Percentiles rank a stretch among this genome's conserved stretches.
phyloP scores from a whole-genome alignment of 2,113 vertebrate genomes.

The Accipiter virgatus region DNA sequence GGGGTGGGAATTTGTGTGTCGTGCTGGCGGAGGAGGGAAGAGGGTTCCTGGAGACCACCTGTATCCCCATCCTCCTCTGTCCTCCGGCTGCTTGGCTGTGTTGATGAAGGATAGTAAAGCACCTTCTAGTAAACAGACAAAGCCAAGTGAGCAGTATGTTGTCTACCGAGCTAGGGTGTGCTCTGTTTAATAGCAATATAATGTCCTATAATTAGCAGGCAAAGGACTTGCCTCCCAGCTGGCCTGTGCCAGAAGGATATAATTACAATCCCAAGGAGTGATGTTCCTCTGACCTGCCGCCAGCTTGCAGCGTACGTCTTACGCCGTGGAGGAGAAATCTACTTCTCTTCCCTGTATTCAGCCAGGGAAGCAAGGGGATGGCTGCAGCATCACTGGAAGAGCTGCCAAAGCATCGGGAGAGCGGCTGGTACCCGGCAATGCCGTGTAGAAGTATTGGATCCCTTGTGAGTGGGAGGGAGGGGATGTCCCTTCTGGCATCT shows the following conservation, averaged over 20 bases:
- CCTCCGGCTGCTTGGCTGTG: not conserved
- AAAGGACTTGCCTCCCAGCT: slow-evolving; percentile 25
- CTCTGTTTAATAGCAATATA: not conserved
- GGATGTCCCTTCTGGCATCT: not conserved
- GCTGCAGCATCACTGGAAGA: not conserved
- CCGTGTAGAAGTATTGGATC: not conserved
- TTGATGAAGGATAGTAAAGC: not conserved
- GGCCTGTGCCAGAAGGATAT: slow-evolving; percentile 21
- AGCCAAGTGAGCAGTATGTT: not conserved
- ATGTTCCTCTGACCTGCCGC: slow-evolving; percentile 10
- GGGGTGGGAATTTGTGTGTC: fast-evolving
- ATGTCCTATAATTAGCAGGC: slow-evolving; percentile 34
- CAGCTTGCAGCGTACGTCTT: not conserved
- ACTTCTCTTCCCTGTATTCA: not conserved
- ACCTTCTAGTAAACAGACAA: not conserved
- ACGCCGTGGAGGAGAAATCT: not conserved
- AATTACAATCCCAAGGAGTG: slow-evolving; percentile 35
- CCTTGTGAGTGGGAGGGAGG: not conserved
- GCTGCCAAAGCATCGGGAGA: not conserved
- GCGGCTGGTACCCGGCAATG: not conserved
- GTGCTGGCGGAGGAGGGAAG: not conserved
- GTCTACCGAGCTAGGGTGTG: not conserved
- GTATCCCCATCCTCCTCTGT: not conserved
- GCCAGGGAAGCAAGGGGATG: not conserved
- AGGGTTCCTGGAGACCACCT: not conserved